Percentiles rank a stretch among this genome's conserved stretches.
These are phyloP conservation scores for Heliconius sara DNA, from an alignment of 2,888 invertebrate species.

Conservation along the genomic window DNA sequence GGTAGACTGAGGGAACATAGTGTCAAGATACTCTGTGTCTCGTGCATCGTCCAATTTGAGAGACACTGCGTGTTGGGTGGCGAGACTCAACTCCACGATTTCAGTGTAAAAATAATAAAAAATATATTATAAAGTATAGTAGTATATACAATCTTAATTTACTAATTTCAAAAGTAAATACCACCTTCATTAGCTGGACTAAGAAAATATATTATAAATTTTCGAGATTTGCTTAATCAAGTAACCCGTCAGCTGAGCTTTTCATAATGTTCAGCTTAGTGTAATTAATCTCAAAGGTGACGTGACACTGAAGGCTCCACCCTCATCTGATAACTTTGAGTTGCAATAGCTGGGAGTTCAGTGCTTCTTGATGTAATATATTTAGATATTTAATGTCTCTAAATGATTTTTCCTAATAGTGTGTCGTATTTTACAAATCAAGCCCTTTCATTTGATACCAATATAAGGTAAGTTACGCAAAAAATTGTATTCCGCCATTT, in stretches of 20 bases:
- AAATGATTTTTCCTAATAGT: background rate
- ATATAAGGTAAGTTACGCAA: no score
- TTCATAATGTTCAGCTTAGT: conserved; percentile 9
- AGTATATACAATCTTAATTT: background rate
- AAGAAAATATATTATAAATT: conserved; percentile 11
- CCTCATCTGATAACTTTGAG: background rate
- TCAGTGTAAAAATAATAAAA: no score
- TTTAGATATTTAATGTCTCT: background rate
- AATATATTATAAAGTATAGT: no score
- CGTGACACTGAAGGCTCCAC: background rate
- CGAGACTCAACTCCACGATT: no score
- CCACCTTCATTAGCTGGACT: background rate
- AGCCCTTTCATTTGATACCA: no score
- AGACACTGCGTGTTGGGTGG: no score
- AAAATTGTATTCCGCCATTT: no score
- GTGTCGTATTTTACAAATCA: no score
- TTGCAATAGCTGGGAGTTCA: background rate
- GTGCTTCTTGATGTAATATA: background rate
- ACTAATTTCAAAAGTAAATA: background rate
- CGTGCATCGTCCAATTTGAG: no score
- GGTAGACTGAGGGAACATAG: no score
- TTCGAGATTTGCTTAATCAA: background rate
- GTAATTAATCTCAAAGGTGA: conserved; percentile 22
- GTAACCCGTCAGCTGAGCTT: background rate
- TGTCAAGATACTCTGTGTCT: no score